phyloP scores from a whole-genome alignment of 1,140 invertebrate genomes.

The Lineus longissimus region DNA sequence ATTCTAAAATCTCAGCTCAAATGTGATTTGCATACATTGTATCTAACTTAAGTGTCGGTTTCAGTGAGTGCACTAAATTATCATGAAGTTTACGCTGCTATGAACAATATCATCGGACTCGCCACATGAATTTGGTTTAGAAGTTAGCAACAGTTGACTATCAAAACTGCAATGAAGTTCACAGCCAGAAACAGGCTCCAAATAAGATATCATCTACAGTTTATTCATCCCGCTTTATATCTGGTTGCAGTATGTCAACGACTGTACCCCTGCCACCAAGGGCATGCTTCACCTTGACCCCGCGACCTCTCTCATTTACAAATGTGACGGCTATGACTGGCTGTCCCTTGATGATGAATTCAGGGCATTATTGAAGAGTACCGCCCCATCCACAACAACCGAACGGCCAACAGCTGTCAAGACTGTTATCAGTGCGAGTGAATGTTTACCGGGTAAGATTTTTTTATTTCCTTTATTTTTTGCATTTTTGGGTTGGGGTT shows the following conservation, averaged over 20 bases:
- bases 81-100: no score
- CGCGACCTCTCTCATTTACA: constrained; percentile 34
- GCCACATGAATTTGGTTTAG: no score
- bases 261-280: constrained; percentile 38
- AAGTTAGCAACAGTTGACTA: no score
- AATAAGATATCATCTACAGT: no score
- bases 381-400: constrained; percentile 17
- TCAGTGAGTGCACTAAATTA: no score
- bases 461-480: not conserved
- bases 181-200: no score
- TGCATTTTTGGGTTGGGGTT: not conserved
- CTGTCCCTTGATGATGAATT: constrained; percentile 6
- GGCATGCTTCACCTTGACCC: constrained; percentile 42
- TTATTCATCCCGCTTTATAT: no score
- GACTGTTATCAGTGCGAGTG: constrained; percentile 28
- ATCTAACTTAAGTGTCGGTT: no score
- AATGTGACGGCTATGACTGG: constrained; percentile 41
- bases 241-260: constrained; percentile 33
- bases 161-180: no score
- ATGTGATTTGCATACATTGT: no score
- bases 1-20: no score
- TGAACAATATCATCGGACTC: no score
- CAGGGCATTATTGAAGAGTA: not conserved
- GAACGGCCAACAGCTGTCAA: constrained; percentile 28
- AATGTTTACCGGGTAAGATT: constrained; percentile 28